Evolutionary conservation across 2,113 vertebrate genomes (phyloP).

Genomic region (Gila orcuttii): DNA sequence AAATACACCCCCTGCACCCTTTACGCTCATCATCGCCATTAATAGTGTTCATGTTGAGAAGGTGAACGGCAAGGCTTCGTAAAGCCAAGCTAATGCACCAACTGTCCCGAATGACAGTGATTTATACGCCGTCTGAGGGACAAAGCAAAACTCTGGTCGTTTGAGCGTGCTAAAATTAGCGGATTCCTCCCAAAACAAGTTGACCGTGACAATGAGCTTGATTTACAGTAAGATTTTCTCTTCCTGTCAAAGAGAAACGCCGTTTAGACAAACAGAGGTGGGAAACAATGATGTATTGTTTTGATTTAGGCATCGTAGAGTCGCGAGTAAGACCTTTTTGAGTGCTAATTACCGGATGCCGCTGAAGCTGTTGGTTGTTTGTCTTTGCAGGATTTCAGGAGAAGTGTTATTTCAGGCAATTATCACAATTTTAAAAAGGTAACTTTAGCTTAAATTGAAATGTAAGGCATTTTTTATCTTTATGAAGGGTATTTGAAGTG

Average conservation of each 20-base stretch:
- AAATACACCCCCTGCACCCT: slow-evolving; percentile 39
- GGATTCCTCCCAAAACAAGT: slow-evolving; percentile 34
- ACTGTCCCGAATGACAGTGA: slow-evolving; percentile 53
- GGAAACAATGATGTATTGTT: slow-evolving; percentile 45
- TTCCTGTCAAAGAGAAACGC: slow-evolving; percentile 9
- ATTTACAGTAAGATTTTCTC: slow-evolving; percentile 40
- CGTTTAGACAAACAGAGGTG: slow-evolving; percentile 29
- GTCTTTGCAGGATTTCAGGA: neutral
- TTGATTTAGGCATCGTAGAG: slow-evolving; percentile 34
- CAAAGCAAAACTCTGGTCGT: slow-evolving; percentile 10
- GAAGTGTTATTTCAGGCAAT: slow-evolving; percentile 25
- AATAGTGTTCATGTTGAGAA: slow-evolving; percentile 50
- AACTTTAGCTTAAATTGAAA: neutral
- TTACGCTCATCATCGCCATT: slow-evolving; percentile 41
- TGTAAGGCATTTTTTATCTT: neutral
- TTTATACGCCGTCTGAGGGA: slow-evolving; percentile 46
- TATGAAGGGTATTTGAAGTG: neutral
- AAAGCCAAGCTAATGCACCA: slow-evolving; percentile 50
- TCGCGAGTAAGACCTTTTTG: slow-evolving; percentile 31
- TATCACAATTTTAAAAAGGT: neutral
- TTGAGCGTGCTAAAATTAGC: slow-evolving; percentile 2
- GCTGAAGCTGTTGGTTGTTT: slow-evolving; percentile 38
- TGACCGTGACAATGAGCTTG: slow-evolving; percentile 29
- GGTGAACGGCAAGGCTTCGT: slow-evolving; percentile 51
- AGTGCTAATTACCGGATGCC: slow-evolving; percentile 43